Evolutionary conservation across 35 echinoderm and acorn worm species (phyloP).

Genomic region (Diadema setosum): DNA sequence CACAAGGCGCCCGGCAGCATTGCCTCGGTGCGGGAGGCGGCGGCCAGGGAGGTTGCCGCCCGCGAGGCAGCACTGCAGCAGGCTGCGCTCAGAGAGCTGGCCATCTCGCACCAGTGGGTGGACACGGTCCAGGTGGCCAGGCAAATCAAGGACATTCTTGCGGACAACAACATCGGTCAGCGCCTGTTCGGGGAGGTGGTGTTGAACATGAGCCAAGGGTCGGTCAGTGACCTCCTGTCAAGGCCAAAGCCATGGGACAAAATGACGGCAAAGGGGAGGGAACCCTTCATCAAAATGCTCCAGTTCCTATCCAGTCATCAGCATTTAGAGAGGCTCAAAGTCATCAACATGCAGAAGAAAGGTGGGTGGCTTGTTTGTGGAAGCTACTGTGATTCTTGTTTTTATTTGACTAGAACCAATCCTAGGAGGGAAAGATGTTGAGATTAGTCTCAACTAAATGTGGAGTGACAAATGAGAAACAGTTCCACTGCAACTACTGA

Average conservation of each 20-base stretch:
- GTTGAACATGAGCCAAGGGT: constrained; percentile 87
- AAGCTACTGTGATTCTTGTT: no score
- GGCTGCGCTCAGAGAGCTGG: constrained; percentile 15
- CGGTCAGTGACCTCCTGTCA: constrained; percentile 91
- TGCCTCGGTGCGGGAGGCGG: not conserved
- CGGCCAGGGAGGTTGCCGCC: constrained; percentile 11
- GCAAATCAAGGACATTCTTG: constrained; percentile 85
- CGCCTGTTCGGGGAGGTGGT: constrained; percentile 91
- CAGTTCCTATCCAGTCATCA: constrained; percentile 86
- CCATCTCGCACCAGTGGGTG: constrained; percentile 70
- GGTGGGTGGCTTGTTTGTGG: no score
- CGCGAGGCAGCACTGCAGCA: not conserved
- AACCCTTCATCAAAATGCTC: constrained; percentile 98
- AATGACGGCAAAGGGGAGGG: constrained; percentile 86
- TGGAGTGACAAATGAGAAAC: no score
- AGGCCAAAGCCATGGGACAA: constrained; percentile 97
- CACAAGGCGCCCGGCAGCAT: not conserved
- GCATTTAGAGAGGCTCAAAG: constrained; percentile 78
- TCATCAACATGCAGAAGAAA: constrained; percentile 87
- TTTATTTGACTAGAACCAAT: no score
- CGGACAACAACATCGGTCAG: constrained; percentile 87
- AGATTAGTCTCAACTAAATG: no score
- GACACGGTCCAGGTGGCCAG: constrained; percentile 82
- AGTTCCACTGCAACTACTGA: no score
- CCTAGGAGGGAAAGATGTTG: no score